Percentiles rank a stretch among this genome's conserved stretches.
Evolutionary conservation across 2,113 vertebrate genomes (phyloP).

Genomic region (Cepphus grylle): DNA sequence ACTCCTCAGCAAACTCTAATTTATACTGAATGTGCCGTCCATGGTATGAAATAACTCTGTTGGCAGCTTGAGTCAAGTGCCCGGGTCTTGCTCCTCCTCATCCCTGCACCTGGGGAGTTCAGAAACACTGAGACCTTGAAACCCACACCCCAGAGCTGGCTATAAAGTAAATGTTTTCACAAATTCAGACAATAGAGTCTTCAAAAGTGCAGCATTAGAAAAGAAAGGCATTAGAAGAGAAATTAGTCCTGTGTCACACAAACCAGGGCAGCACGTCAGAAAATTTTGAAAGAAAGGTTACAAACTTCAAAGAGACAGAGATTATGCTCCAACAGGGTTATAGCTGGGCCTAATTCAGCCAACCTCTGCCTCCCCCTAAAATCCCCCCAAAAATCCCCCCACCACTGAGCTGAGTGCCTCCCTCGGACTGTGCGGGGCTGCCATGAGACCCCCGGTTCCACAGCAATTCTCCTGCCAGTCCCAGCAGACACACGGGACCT

Average conservation of each 20-base stretch:
- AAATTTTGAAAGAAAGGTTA: neutral
- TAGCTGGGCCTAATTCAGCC: neutral
- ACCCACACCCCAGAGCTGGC: neutral
- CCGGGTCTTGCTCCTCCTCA: neutral
- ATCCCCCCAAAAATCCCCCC: neutral
- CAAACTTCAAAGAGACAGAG: neutral
- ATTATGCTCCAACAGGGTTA: neutral
- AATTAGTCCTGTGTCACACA: neutral
- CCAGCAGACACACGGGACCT: neutral
- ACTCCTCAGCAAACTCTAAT: neutral
- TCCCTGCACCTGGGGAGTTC: neutral
- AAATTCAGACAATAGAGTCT: neutral
- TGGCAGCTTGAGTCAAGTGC: neutral
- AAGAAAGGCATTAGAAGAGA: neutral
- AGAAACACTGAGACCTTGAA: neutral
- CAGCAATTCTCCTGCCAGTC: neutral
- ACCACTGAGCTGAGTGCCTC: neutral
- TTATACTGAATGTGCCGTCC: neutral
- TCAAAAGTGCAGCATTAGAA: neutral
- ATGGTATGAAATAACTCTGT: neutral
- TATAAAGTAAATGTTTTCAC: neutral
- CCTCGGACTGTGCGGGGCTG: fast-evolving
- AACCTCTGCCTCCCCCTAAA: neutral
- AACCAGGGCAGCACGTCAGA: neutral
- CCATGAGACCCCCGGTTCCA: neutral